phyloP scores from a whole-genome alignment of 2,113 vertebrate species.

The Amphiprion percula region DNA sequence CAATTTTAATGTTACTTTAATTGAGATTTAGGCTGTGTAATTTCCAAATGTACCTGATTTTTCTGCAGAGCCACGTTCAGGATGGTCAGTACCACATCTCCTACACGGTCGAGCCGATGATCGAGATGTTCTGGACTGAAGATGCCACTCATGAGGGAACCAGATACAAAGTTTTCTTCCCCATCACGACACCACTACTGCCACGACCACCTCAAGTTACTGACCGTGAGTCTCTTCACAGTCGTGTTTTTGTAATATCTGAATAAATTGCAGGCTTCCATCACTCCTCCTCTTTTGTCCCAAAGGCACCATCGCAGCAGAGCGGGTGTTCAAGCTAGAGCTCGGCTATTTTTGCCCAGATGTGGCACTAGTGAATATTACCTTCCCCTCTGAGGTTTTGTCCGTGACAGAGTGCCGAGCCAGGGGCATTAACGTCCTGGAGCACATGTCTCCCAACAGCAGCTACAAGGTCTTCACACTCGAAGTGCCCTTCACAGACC shows the following conservation, averaged over 20 bases:
- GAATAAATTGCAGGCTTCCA: too few species aligned
- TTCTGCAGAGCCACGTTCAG: slow-evolving; percentile 71
- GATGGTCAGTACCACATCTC: slow-evolving; percentile 61
- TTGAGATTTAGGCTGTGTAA: too few species aligned
- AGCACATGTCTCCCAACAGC: slow-evolving; percentile 69
- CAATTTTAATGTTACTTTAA: too few species aligned
- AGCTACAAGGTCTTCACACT: slow-evolving; percentile 76
- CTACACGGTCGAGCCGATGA: slow-evolving; percentile 81
- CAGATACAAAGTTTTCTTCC: slow-evolving; percentile 81
- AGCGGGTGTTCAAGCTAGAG: slow-evolving; percentile 75
- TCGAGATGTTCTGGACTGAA: slow-evolving; percentile 82
- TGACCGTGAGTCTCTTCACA: slow-evolving; percentile 72
- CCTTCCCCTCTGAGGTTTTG: slow-evolving; percentile 64
- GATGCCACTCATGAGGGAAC: slow-evolving; percentile 65
- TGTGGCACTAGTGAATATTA: slow-evolving; percentile 82
- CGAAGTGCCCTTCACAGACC: slow-evolving; percentile 78
- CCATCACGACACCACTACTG: slow-evolving; percentile 72
- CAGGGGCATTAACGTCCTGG: slow-evolving; percentile 71
- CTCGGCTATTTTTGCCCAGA: slow-evolving; percentile 83
- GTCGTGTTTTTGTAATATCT: background rate
- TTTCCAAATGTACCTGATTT: background rate
- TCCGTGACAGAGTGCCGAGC: slow-evolving; percentile 59
- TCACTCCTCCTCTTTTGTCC: background rate
- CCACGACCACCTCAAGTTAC: slow-evolving; percentile 48
- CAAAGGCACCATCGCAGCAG: slow-evolving; percentile 72